phyloP scores from a whole-genome alignment of 2,113 vertebrate species.

The Crotalus helleri region DNA sequence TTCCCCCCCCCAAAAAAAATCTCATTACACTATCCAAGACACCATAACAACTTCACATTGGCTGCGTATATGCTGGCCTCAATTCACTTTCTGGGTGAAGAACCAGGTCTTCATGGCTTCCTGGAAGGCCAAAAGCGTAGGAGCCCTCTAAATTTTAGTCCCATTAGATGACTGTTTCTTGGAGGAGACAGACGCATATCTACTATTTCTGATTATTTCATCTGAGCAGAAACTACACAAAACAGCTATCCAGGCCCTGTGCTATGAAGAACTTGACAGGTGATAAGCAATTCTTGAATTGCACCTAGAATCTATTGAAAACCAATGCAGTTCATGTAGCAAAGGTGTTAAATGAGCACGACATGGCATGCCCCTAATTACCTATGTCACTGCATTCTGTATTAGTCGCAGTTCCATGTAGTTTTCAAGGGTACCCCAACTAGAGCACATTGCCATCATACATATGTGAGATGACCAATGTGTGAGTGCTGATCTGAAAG shows the following conservation, averaged over 20 bases:
- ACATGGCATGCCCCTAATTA: background rate
- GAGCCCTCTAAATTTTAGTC: background rate
- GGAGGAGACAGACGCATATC: background rate
- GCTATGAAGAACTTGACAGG: background rate
- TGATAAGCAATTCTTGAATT: background rate
- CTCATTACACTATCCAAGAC: background rate
- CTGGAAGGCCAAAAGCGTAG: background rate
- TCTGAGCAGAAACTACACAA: background rate
- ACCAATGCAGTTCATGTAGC: background rate
- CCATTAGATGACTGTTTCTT: background rate
- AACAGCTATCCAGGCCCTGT: background rate
- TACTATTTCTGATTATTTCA: background rate
- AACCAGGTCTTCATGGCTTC: background rate
- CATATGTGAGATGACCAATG: background rate
- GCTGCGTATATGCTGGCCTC: background rate
- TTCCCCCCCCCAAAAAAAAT: background rate
- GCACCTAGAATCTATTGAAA: background rate
- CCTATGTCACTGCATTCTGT: background rate
- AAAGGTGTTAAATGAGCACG: background rate
- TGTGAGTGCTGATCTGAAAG: background rate
- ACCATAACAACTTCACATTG: background rate
- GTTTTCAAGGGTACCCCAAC: background rate
- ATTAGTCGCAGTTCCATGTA: background rate
- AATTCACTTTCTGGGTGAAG: background rate
- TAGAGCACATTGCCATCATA: background rate